Conservation (phyloP, 37 sponge, comb jelly and placozoan species). For the Aplysina aerophoba region DNA sequence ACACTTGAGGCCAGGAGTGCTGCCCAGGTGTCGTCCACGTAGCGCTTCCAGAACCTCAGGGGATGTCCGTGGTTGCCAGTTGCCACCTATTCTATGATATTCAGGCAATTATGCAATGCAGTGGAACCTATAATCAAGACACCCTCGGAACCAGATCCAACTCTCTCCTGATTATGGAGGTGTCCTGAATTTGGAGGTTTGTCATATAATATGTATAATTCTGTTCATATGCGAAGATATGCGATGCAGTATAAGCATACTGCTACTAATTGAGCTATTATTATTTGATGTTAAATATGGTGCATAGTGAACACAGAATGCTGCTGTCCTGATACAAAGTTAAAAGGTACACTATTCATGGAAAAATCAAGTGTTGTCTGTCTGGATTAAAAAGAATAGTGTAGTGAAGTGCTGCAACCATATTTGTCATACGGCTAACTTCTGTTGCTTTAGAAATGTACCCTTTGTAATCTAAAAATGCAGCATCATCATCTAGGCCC, state of each 20-base stretch:
- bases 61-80: too few relatives aligned
- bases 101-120: neutral
- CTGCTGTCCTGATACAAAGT: neutral
- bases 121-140: constrained; percentile 28
- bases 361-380: constrained; percentile 11
- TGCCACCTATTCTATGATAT: too few relatives aligned
- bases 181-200: too few relatives aligned
- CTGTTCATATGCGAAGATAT: neutral
- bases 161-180: neutral
- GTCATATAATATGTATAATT: too few relatives aligned
- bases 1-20: too few relatives aligned
- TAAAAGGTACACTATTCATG: neutral
- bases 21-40: too few relatives aligned
- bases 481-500: constrained; percentile 14
- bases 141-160: constrained; percentile 13
- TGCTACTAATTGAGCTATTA: neutral
- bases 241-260: neutral
- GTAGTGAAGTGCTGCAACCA: constrained; percentile 2
- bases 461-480: constrained; percentile 12
- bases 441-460: constrained; percentile 20
- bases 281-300: neutral
- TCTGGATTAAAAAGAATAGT: neutral
- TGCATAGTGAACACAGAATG: neutral
- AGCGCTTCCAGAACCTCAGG: too few relatives aligned
- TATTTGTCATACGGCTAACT: constrained; percentile 14